These are phyloP conservation scores for Zosterops lateralis DNA, from an alignment of 2,113 vertebrate species.

Conservation along the genomic window DNA sequence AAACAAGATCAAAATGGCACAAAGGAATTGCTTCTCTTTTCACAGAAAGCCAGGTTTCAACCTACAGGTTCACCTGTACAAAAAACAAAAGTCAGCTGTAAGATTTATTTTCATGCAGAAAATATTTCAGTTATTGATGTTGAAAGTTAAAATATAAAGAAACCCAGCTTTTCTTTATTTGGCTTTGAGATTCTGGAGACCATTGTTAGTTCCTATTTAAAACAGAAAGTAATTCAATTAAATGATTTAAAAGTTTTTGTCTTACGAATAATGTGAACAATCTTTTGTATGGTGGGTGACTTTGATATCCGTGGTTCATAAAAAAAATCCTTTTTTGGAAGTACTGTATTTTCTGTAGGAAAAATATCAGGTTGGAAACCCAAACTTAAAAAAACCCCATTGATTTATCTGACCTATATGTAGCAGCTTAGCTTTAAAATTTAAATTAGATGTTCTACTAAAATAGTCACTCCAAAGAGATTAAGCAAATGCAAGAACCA, in stretches of 20 bases:
- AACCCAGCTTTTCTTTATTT: not conserved
- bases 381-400: not conserved
- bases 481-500: not conserved
- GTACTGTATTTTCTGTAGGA: not conserved
- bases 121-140: not conserved
- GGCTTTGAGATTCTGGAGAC: not conserved
- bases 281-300: not conserved
- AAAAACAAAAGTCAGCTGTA: not conserved
- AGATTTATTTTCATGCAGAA: not conserved
- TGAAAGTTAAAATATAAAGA: not conserved
- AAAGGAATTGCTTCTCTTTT: not conserved
- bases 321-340: not conserved
- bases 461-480: not conserved
- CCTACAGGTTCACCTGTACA: not conserved
- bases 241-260: not conserved
- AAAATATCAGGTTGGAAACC: not conserved
- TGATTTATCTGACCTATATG: not conserved
- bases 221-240: not conserved
- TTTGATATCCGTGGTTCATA: not conserved
- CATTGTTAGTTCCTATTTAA: not conserved
- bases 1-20: not conserved
- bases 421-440: not conserved
- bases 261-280: rapidly evolving
- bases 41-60: not conserved
- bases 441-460: not conserved